Evolutionary conservation across 2,797 vertebrate genomes (phyloP), one percentile per base, ranked within the genome.

Genomic region (Delichon dasypus): DNA sequence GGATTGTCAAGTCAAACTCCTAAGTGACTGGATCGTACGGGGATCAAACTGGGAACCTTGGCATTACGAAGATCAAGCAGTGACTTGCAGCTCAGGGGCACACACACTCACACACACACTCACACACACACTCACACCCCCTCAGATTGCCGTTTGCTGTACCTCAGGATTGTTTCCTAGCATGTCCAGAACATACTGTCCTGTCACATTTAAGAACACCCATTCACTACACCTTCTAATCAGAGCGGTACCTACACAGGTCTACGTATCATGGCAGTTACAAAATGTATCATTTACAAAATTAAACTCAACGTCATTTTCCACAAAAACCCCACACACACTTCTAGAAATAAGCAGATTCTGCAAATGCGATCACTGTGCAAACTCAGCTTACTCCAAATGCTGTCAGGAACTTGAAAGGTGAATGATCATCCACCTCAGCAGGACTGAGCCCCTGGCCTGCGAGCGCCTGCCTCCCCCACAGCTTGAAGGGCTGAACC

Each of bases 11-110:
- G n/a, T 27, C 25, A 60, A 65, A 1, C 26, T 47, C 38, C 26
- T 13, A 7, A 58, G 25, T 19, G 45, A 47, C 16, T 15, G 25
- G 13, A 13, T 5, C 0, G 0, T 10, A 8, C 1, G 4, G 22
- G 40, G n/a, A 47, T 20, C 0, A 1, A 77, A 72, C 13, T 5
- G 0, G 0, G 4, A 4, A 19, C 26, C 25, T 6, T 2, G 13
- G 58, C 5, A 7, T 8, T 11, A 26, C 0, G 1, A 40, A 34
- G n/a, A 77, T 8, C 0, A 1, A 7, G 55, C 9, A 5, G 16
- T n/a, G 55, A 62, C 2, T 44, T 0, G 17, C 7, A 47, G 73
- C 29, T 23, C 20, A 40, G 36, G 25, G 36, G 10, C 12, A 14
- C 36, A 42, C 6, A 23, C 9, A 19, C 64, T 10, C 22, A 45